Evolutionary conservation across 2,113 vertebrate species (phyloP), one percentile per base, ranked within the genome.

Genomic region (Notothenia rossii): DNA sequence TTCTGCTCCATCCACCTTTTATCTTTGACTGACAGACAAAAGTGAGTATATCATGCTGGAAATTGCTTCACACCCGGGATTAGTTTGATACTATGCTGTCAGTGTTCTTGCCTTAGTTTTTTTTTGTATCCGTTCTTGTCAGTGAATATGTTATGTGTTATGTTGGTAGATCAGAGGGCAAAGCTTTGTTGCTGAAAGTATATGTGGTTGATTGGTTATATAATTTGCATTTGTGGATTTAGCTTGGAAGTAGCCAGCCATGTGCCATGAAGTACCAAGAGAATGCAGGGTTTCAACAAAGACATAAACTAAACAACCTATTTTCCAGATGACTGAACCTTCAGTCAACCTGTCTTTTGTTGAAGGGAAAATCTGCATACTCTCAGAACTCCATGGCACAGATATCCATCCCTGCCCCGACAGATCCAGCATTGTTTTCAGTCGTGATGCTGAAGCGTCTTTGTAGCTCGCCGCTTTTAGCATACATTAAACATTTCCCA

Each of bases 1-100:
- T 18, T 76, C 43, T 71, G 51, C 58, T 78, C 29, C 59, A 29
- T 81, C 20, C 71, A 60, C 56, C 62, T 56, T 72, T 72, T 10
- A 51, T 72, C 70, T 46, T 9, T 53, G 33, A 65, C 75, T 73
- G 70, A 84, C 90, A 93, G 92, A 72, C 79, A 86, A 88, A 90
- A 85, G 92, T 93, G 89, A 93, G 91, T 93, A 40, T 40, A 71
- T 14, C 64, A 64, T n/a, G 70, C 60, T 63, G 17, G 59, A 51
- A 75, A 40, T 15, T 59, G 67, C 29, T 63, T 76, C 62, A 29
- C 7, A 14, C 56, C 49, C 60, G 51, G 77, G 75, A 45, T 10
- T 10, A 51, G 25, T 60, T 77, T 75, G 46, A 50, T 4, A 49
- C 4, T 2, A 1, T 14, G 17, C 43, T 59, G 74, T 69, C 59